phyloP scores from a whole-genome alignment of 2,888 invertebrate species.

The Chouioia cunea region DNA sequence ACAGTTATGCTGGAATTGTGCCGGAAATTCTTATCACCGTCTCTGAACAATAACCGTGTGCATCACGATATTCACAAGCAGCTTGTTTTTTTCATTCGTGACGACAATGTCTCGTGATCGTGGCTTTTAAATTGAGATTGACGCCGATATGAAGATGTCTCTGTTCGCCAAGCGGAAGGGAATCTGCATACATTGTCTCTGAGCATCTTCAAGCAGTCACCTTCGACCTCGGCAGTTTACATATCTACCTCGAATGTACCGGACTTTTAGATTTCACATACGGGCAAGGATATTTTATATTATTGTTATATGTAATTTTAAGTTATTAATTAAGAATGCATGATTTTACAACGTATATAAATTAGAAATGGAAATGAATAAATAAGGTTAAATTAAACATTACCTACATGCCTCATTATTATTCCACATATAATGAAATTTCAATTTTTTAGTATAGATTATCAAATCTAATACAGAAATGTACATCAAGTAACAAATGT shows the following conservation, averaged over 20 bases:
- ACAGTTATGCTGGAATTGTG: background rate
- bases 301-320: too few relatives aligned
- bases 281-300: conserved; percentile 10
- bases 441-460: too few relatives aligned
- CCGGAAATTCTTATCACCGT: conserved; percentile 15
- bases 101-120: conserved; percentile 34
- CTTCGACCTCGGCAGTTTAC: conserved; percentile 42
- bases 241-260: conserved; percentile 24
- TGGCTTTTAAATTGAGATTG: conserved; percentile 48
- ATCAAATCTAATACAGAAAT: too few relatives aligned
- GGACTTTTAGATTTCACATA: background rate
- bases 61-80: conserved; percentile 36
- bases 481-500: too few relatives aligned
- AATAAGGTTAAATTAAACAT: too few relatives aligned
- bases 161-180: conserved; percentile 28
- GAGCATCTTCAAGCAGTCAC: conserved; percentile 32
- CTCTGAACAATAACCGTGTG: conserved; percentile 28
- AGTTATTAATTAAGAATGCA: too few relatives aligned
- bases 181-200: conserved; percentile 45
- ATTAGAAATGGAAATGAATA: too few relatives aligned
- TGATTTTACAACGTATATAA: too few relatives aligned
- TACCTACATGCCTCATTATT: too few relatives aligned
- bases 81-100: conserved; percentile 40
- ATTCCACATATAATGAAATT: too few relatives aligned
- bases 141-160: conserved; percentile 45